phyloP scores from a whole-genome alignment of 2,797 vertebrate species.

The Bradypodion pumilum region DNA sequence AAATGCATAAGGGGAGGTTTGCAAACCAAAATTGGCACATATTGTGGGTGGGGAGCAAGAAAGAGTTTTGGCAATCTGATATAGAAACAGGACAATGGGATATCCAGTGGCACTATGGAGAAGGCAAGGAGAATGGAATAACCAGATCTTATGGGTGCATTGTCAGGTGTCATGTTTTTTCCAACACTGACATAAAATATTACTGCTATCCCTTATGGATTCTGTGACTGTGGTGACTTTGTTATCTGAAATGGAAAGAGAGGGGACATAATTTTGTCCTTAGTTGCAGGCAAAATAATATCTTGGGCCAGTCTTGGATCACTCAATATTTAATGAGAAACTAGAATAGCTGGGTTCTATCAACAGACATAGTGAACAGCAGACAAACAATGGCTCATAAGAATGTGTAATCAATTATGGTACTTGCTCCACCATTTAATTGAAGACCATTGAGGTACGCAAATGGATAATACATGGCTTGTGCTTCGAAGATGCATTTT shows the following conservation, averaged over 20 bases:
- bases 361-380: not conserved
- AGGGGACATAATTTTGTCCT: no score
- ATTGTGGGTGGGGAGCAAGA: not conserved
- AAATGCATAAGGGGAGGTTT: not conserved
- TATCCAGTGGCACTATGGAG: no score
- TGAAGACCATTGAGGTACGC: not conserved
- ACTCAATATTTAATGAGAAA: not conserved
- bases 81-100: no score
- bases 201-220: no score
- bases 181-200: no score
- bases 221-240: no score
- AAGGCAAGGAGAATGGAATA: no score
- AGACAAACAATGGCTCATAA: not conserved
- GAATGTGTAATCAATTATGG: not conserved
- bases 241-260: no score
- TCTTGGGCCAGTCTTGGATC: no score
- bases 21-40: not conserved
- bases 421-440: not conserved
- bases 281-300: no score
- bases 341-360: not conserved
- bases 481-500: not conserved
- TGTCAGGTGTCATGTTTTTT: no score
- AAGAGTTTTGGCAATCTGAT: not conserved
- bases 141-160: no score
- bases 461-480: not conserved